A percentile compares a stretch with the other conserved stretches of the same genome.
Conservation (phyloP, 2,888 invertebrate genomes). For the Drosophila basisetae region DNA sequence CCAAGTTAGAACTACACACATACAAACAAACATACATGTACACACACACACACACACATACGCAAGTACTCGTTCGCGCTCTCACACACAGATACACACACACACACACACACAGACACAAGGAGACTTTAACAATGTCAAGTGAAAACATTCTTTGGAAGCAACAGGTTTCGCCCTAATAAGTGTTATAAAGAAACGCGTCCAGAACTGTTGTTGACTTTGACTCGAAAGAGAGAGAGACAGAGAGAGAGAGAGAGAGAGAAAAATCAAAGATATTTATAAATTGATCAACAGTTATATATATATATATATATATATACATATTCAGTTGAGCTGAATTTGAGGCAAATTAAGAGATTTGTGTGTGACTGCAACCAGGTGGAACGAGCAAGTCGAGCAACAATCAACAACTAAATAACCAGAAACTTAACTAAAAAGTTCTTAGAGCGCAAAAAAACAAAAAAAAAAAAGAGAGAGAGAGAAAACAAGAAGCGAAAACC, state of each 20-base stretch:
- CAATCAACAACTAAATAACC: constrained; percentile 17
- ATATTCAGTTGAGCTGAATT: constrained; percentile 30
- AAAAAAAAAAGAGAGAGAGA: background rate
- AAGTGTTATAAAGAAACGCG: constrained; percentile 66
- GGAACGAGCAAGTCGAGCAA: constrained; percentile 63
- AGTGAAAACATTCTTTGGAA: constrained; percentile 82
- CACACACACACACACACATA: constrained; percentile 32
- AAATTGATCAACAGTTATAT: constrained; percentile 24
- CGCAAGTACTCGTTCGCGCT: constrained; percentile 33
- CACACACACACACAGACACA: constrained; percentile 38
- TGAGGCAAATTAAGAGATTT: constrained; percentile 54
- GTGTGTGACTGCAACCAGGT: constrained; percentile 70
- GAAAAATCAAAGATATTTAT: constrained; percentile 20
- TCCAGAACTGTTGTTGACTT: constrained; percentile 61
- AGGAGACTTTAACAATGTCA: constrained; percentile 70
- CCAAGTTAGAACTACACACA: constrained; percentile 63
- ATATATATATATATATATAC: constrained; percentile 15
- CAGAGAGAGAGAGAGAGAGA: constrained; percentile 1
- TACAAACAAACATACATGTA: constrained; percentile 18
- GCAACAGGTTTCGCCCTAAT: constrained; percentile 79
- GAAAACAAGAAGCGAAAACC: constrained; percentile 28
- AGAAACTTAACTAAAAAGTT: constrained; percentile 52
- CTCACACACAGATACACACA: constrained; percentile 25
- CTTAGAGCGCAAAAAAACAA: constrained; percentile 55
- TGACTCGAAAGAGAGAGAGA: constrained; percentile 19